Base-by-base conservation (phyloP, 1,140 invertebrate species). In the Platyscapa corneri region DNA sequence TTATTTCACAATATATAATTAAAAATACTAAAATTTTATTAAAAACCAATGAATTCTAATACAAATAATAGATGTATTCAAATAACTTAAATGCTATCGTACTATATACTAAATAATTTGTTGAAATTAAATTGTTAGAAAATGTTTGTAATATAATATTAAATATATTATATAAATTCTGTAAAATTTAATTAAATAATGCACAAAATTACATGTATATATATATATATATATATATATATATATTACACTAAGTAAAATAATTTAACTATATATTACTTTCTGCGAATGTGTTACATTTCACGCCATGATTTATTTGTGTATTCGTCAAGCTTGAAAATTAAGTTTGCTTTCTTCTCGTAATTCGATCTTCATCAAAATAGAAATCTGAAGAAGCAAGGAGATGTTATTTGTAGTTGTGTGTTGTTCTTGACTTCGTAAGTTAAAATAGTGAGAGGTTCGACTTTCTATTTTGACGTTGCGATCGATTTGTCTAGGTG, bases 401-500 rank as follows among this genome's bases (percentile, higher is more conserved):
- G 18, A n/a, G 14, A 77, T 7, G 75, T 32, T 30, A 77, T 37
- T 46, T 23, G 23, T 23, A 49, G 37, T 27, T 81, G n/a, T n/a
- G 23, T 8, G 37, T 64, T n/a, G 56, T 64, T 67, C 64, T 67
- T 37, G 46, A 37, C 80, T 32, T 27, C n/a, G 39, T 64, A 83
- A 83, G 8, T n/a, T 18, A 49, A 85, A 46, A n/a, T 80, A 70
- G 46, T 46, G 46, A 46, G 1, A 60, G 16, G 53, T 85, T 85
- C 78, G 78, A 85, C 80, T 81, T 75, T 75, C 76, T 78, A 85
- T 85, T 80, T 75, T 20, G 27, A 65, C 67, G 56, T 76, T 32
- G 53, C 72, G 56, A 30, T 77, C 84, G 84, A 85, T 85, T 85
- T 85, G 78, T 75, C 77, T 64, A 6, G 20, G 74, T 53, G 42